Base-by-base conservation (phyloP, 2,888 invertebrate species). In the Digitonthophagus gazella region DNA sequence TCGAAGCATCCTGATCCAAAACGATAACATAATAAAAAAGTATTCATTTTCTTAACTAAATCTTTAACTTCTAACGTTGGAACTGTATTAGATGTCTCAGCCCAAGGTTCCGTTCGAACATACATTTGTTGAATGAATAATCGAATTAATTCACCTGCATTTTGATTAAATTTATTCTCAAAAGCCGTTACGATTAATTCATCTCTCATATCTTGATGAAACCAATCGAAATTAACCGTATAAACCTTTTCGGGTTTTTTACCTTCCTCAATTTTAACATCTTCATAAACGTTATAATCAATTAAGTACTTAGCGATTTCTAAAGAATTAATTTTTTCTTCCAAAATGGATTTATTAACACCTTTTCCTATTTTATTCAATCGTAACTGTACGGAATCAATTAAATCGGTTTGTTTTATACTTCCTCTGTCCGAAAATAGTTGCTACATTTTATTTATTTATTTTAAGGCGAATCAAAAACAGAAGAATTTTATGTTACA, bases 161-260 rank as follows among this genome's bases (percentile, higher is more conserved):
- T 86, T 15, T 84, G 84, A 75, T 94, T 93, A 74, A 93, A 87
- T 73, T 92, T 88, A 67, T 89, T 86, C 4, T 87, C 87, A 65
- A 93, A 87, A 0, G 93, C 91, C 71, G 87, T 86, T 3, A 91
- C 86, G 85, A 95, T 89, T 18, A 91, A 81, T 76, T 91, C 89
- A 79, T 93, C 92, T 78, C 93, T 87, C 78, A 93, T 88, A 80
- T 96, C 94, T 78, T 93, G 92, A 78, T 95, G 93, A 78, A 96
- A 95, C 71, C 95, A 87, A 76, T 92, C 91, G 76, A 90, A 91
- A 83, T 97, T 96, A 0, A 77, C 87, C 73, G 14, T 82, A 82
- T 66, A 70, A 15, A 82, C 82, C n/a, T 80, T 81, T n/a, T 84
- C 67, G 16, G 79, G 58, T 54, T 68, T 56, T 6, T 65, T 61